phyloP scores from a whole-genome alignment of 2,888 invertebrate genomes.

The Nebria brevicollis region DNA sequence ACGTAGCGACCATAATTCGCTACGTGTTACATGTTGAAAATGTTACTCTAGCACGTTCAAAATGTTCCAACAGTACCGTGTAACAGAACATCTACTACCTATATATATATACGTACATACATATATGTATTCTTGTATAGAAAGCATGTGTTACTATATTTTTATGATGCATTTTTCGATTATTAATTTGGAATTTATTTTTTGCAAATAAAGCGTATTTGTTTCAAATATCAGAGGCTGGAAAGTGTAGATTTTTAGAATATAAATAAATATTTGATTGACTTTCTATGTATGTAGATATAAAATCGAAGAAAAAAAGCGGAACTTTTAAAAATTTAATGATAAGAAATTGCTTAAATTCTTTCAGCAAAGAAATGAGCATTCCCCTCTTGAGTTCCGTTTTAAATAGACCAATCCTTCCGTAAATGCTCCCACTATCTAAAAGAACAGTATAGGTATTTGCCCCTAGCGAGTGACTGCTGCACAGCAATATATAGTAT shows the following conservation, averaged over 20 bases:
- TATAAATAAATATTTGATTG: no score
- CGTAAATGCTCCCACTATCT: slow-evolving; percentile 24
- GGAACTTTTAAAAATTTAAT: no score
- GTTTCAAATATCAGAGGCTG: no score
- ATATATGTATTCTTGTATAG: background rate
- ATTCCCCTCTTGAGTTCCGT: slow-evolving; percentile 37
- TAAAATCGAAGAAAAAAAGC: no score
- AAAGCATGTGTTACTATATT: background rate
- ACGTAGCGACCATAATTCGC: slow-evolving; percentile 27
- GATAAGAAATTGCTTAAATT: background rate
- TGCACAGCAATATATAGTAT: background rate
- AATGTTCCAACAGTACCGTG: background rate
- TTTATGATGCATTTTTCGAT: no score
- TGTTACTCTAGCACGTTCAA: slow-evolving; percentile 22
- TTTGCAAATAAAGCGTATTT: no score
- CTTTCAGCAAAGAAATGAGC: background rate
- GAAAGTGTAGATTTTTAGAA: no score
- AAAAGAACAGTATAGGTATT: slow-evolving; percentile 19
- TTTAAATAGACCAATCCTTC: slow-evolving; percentile 45
- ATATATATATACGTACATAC: background rate
- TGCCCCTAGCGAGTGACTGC: background rate
- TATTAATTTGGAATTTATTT: no score
- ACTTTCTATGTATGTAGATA: no score
- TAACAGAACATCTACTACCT: background rate
- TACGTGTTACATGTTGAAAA: slow-evolving; percentile 37